Conservation (phyloP, 2,888 invertebrate species). For the Meteorus cinctellus region DNA sequence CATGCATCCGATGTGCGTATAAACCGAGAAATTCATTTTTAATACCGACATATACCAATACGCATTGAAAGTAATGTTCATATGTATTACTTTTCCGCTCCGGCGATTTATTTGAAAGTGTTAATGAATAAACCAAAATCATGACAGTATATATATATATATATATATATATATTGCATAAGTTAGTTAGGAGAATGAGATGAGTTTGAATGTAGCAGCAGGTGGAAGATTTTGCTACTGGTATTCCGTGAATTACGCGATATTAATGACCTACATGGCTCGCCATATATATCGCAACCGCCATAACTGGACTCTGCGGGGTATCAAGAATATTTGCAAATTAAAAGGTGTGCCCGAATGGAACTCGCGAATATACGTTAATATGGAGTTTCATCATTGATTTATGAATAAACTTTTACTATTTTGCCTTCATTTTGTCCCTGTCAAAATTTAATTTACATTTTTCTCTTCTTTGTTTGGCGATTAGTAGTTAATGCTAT, state of each 20-base stretch:
- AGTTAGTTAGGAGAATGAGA: conserved; percentile 4
- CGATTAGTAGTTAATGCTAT: neutral
- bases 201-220: conserved; percentile 16
- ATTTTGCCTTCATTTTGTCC: neutral
- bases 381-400: neutral
- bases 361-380: conserved; percentile 23
- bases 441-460: neutral
- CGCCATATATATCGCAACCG: conserved; percentile 18
- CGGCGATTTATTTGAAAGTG: neutral
- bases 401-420: conserved; percentile 7
- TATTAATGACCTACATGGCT: conserved; percentile 38
- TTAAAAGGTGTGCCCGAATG: conserved; percentile 21
- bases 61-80: neutral
- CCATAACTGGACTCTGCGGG: conserved; percentile 29
- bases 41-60: neutral
- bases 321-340: conserved; percentile 26
- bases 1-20: too few species aligned
- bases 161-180: too few species aligned
- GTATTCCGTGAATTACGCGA: conserved; percentile 42
- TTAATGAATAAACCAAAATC: neutral
- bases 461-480: neutral
- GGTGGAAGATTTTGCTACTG: conserved; percentile 37
- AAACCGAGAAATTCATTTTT: too few species aligned
- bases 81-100: neutral
- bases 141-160: neutral